Conservation (phyloP, 2,113 vertebrate genomes). For the Theristicus caerulescens region DNA sequence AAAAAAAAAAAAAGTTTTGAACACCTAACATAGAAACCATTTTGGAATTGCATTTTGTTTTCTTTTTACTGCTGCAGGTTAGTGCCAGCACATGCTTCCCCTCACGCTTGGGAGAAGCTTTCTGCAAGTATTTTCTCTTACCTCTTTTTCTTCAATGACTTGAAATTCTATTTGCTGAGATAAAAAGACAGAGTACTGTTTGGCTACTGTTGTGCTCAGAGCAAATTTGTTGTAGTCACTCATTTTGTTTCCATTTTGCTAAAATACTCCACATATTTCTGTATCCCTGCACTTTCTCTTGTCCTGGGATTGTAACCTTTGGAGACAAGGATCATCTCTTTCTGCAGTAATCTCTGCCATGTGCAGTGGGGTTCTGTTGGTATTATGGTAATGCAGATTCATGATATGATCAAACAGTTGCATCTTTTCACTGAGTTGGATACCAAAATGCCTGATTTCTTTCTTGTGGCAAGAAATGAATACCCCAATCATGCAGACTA, state of each 20-base stretch:
- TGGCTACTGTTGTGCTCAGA: background rate
- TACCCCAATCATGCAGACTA: background rate
- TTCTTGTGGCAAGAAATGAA: background rate
- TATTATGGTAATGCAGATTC: background rate
- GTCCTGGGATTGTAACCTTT: background rate
- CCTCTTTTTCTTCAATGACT: background rate
- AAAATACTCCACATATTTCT: background rate
- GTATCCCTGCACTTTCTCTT: background rate
- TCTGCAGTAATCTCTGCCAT: background rate
- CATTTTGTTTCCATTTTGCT: background rate
- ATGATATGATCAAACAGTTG: background rate
- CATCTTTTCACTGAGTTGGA: background rate
- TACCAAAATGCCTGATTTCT: background rate
- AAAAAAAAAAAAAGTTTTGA: background rate
- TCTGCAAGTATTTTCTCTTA: background rate
- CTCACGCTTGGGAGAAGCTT: background rate
- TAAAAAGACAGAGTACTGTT: background rate
- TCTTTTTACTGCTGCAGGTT: background rate
- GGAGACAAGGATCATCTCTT: background rate
- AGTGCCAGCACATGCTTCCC: background rate
- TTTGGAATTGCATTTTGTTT: background rate
- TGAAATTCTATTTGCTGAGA: background rate
- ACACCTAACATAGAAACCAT: background rate
- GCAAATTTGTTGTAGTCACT: background rate
- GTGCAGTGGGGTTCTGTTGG: background rate